These are phyloP conservation scores for Lathamus discolor DNA, from an alignment of 2,113 vertebrate genomes.

Conservation along the genomic window DNA sequence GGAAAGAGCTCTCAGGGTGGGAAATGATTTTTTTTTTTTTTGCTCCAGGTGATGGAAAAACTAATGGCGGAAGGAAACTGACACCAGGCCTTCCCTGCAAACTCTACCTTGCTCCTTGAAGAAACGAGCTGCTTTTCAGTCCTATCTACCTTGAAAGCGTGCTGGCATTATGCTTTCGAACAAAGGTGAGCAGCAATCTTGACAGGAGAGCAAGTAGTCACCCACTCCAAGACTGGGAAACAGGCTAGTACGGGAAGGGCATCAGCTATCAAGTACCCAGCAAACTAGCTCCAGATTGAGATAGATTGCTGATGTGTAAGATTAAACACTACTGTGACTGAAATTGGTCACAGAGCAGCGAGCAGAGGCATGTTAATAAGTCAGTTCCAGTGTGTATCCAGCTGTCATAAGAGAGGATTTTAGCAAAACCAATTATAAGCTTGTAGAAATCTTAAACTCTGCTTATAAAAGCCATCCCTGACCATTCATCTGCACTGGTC, in stretches of 20 bases:
- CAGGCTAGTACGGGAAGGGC: not conserved
- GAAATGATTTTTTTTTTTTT: not conserved
- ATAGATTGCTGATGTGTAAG: not conserved
- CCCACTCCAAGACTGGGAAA: not conserved
- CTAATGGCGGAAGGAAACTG: not conserved
- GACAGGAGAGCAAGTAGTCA: not conserved
- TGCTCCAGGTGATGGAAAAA: not conserved
- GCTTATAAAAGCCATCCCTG: not conserved
- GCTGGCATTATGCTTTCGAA: not conserved
- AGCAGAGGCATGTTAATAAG: not conserved
- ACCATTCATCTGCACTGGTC: not conserved
- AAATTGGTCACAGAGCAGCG: not conserved
- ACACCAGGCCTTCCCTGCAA: not conserved
- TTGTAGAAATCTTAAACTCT: not conserved
- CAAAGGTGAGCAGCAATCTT: not conserved
- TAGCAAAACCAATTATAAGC: not conserved
- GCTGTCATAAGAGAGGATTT: not conserved
- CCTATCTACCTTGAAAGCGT: not conserved
- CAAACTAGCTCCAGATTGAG: not conserved
- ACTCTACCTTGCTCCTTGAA: not conserved
- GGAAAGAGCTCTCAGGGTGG: not conserved
- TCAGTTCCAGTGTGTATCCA: not conserved
- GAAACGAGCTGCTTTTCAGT: not conserved
- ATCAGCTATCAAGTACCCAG: not conserved
- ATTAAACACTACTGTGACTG: not conserved